Base-by-base conservation (phyloP, 2,113 vertebrate species). In the Ictalurus furcatus region DNA sequence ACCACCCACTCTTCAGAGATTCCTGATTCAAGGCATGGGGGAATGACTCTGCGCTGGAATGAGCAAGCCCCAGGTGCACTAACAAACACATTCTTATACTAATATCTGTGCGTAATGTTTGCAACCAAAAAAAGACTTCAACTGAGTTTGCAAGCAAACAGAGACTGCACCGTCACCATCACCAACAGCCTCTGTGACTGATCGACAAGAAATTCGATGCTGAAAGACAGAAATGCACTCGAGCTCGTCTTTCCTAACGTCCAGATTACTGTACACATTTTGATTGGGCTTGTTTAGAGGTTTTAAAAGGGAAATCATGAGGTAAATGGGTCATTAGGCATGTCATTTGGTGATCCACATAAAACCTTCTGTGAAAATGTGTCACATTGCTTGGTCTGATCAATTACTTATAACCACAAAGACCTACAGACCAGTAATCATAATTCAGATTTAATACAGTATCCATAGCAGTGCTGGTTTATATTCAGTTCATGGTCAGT, bases 391-490 rank as follows among this genome's bases (percentile, higher is more conserved):
- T 25, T 25, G 6, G 59, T 17, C 4, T 59, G 58, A 59, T 59
- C 17, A 59, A 59, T 21, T 59, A 59, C 17, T 59, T 59, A 21
- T 59, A 59, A 61, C 21, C 59, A 61, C 19, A 61, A 61, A 30
- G 12, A 30, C 13, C 28, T 30, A n/a, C 14, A 30, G 63, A 30
- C 25, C 63, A 65, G 63, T 65, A n/a, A 65, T 65, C 28, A 28
- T 13, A n/a, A n/a, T 67, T 63, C 67, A 58, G 52, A 85, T 85
- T 88, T 74, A 54, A 88, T 85, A 87, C 87, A 83, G 85, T 83
- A 88, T 81, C 52, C 76, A 58, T 28, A 58, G 40, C 63, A 3
- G 28, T n/a, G 63, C 25, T 12, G 2, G 28, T 28, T 65, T 65
- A 65, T n/a, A 67, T 67, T 67, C 28, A 3, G 28, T 13, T n/a